phyloP scores from a whole-genome alignment of 2,888 invertebrate genomes.

The Schrankia costaestrigalis region DNA sequence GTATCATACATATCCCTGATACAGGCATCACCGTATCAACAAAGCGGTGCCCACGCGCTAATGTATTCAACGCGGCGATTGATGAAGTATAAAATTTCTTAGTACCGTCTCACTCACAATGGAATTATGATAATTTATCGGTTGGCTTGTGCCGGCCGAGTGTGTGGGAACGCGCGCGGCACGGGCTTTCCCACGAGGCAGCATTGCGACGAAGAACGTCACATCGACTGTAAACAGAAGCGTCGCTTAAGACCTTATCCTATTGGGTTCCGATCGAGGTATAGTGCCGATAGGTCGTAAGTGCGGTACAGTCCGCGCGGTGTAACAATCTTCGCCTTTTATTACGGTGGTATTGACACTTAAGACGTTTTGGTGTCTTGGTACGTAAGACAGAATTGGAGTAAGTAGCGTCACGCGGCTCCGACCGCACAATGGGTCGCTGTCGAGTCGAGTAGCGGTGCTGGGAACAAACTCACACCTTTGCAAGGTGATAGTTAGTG shows the following conservation, averaged over 20 bases:
- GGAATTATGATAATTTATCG: constrained; percentile 82
- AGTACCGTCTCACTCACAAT: constrained; percentile 81
- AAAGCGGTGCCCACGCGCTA: constrained; percentile 76
- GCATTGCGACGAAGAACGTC: constrained; percentile 54
- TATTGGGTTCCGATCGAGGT: constrained; percentile 16
- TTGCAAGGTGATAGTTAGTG: constrained; percentile 64
- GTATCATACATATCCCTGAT: constrained; percentile 28
- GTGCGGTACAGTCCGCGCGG: constrained; percentile 36
- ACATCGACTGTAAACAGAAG: constrained; percentile 31
- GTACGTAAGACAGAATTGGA: constrained; percentile 71
- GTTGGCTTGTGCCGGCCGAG: constrained; percentile 79
- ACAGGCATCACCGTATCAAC: constrained; percentile 57
- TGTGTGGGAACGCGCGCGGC: constrained; percentile 81
- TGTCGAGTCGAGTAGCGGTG: constrained; percentile 75
- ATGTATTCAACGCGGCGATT: constrained; percentile 79
- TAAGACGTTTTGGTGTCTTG: constrained; percentile 60
- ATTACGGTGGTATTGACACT: constrained; percentile 43
- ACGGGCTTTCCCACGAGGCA: constrained; percentile 78
- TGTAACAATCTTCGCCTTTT: constrained; percentile 39
- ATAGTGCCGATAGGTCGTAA: constrained; percentile 49
- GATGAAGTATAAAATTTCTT: constrained; percentile 81
- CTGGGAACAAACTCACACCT: constrained; percentile 73
- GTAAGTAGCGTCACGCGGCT: constrained; percentile 80
- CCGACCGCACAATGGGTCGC: constrained; percentile 76
- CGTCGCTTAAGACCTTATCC: constrained; percentile 58